phyloP scores from a whole-genome alignment of 2,888 invertebrate genomes.

The Sepioteuthis lessoniana region DNA sequence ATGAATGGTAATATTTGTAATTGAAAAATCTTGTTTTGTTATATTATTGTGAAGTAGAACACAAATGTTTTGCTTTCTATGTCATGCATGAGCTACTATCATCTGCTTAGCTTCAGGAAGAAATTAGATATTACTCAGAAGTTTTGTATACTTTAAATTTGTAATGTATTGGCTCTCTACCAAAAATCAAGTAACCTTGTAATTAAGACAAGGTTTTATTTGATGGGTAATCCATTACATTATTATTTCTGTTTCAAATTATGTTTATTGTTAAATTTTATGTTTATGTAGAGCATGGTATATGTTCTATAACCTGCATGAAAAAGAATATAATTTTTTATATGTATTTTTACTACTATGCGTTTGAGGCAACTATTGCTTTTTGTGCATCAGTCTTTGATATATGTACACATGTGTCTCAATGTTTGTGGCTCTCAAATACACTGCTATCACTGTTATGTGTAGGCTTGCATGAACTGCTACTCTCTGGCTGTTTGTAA shows the following conservation, averaged over 20 bases:
- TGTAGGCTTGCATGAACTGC: conserved; percentile 44
- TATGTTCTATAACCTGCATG: conserved; percentile 9
- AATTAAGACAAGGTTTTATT: neutral
- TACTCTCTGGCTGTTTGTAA: conserved; percentile 14
- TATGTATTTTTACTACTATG: neutral
- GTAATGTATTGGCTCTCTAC: neutral
- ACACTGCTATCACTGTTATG: neutral
- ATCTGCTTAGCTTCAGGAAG: neutral
- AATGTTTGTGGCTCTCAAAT: neutral
- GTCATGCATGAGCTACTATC: neutral
- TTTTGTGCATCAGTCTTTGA: neutral
- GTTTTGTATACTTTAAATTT: neutral
- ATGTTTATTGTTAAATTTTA: neutral
- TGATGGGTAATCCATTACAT: neutral
- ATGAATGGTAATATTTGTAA: neutral
- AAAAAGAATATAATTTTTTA: neutral
- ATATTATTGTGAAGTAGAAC: neutral
- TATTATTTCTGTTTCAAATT: neutral
- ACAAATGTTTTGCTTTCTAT: neutral
- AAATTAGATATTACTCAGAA: neutral
- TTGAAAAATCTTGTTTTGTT: neutral
- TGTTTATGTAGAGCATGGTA: neutral
- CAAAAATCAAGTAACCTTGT: neutral
- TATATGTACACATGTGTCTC: neutral
- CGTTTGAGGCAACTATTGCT: neutral